A percentile compares a stretch with the other conserved stretches of the same genome.
These are phyloP conservation scores for Spea hammondii DNA, from an alignment of 2,797 vertebrate species.

Conservation along the genomic window DNA sequence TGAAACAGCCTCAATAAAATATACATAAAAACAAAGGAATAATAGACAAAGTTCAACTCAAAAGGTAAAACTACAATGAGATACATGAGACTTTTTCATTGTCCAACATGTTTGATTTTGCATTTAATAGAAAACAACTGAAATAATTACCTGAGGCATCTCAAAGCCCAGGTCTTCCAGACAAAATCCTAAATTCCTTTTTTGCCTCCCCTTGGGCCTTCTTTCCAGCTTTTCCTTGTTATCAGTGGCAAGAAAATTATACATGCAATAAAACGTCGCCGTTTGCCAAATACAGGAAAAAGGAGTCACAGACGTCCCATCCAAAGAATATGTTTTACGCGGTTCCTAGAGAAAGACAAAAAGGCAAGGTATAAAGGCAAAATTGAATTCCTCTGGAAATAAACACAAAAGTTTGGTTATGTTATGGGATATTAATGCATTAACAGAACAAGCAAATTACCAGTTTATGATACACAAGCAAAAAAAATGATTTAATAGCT, in stretches of 20 bases:
- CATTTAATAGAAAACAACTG: neutral
- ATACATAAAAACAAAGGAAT: too few relatives aligned
- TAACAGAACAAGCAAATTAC: neutral
- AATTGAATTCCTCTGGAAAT: neutral
- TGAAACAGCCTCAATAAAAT: too few relatives aligned
- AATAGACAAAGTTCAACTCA: neutral
- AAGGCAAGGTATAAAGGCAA: neutral
- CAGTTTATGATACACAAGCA: neutral
- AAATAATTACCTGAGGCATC: slow-evolving; percentile 92
- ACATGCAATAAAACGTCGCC: slow-evolving; percentile 28
- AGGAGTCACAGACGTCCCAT: slow-evolving; percentile 10
- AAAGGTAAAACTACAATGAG: neutral
- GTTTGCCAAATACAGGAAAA: slow-evolving; percentile 12
- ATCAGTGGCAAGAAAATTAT: slow-evolving; percentile 33
- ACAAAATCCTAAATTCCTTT: slow-evolving; percentile 80
- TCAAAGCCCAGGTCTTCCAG: slow-evolving; percentile 84
- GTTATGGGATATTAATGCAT: too few relatives aligned
- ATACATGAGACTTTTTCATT: neutral
- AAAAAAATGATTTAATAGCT: too few relatives aligned
- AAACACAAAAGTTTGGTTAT: neutral
- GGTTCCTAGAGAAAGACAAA: slow-evolving; percentile 18
- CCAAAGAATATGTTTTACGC: neutral
- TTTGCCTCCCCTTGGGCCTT: slow-evolving; percentile 76
- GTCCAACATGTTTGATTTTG: neutral
- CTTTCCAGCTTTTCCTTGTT: slow-evolving; percentile 70